Percentiles rank a stretch among this genome's conserved stretches.
These are phyloP conservation scores for Clytia hemisphaerica DNA, from an alignment of 30 jellyfish, hydroid and myxozoan genomes.

Conservation along the genomic window DNA sequence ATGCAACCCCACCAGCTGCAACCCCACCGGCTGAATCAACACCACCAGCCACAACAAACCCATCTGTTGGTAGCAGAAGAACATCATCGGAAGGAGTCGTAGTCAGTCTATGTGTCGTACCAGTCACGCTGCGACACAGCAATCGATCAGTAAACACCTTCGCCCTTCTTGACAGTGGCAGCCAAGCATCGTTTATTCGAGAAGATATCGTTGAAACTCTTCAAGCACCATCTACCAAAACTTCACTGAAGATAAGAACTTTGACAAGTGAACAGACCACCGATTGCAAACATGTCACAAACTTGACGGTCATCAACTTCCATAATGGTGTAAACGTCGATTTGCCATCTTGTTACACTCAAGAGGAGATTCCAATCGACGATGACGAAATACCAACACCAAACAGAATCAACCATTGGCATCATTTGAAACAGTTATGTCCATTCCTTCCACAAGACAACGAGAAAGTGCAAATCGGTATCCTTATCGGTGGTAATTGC, in stretches of 20 bases:
- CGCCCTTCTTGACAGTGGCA: constrained; percentile 52
- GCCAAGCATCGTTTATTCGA: constrained; percentile 37
- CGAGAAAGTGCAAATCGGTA: background rate
- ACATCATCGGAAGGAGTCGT: too few relatives aligned
- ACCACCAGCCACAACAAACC: too few relatives aligned
- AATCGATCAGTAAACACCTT: constrained; percentile 4
- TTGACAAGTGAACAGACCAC: background rate
- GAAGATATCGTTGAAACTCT: constrained; percentile 7
- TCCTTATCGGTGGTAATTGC: constrained; percentile 27
- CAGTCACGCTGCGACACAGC: constrained; percentile 1
- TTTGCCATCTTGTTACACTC: background rate
- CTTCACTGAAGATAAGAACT: constrained; percentile 18
- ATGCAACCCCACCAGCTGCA: background rate
- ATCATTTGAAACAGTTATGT: constrained; percentile 5
- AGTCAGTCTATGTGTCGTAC: constrained; percentile 19
- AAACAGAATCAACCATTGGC: constrained; percentile 5
- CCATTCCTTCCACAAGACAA: background rate
- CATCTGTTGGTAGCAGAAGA: too few relatives aligned
- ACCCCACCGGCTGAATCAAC: background rate
- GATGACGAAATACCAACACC: constrained; percentile 4
- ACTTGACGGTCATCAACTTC: constrained; percentile 3
- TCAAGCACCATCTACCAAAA: background rate
- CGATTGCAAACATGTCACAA: background rate
- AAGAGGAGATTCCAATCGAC: background rate
- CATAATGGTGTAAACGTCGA: constrained; percentile 3